Percentiles rank a stretch among this genome's conserved stretches.
Conservation (phyloP, 2,797 vertebrate species). For the Tarsius wallacei region DNA sequence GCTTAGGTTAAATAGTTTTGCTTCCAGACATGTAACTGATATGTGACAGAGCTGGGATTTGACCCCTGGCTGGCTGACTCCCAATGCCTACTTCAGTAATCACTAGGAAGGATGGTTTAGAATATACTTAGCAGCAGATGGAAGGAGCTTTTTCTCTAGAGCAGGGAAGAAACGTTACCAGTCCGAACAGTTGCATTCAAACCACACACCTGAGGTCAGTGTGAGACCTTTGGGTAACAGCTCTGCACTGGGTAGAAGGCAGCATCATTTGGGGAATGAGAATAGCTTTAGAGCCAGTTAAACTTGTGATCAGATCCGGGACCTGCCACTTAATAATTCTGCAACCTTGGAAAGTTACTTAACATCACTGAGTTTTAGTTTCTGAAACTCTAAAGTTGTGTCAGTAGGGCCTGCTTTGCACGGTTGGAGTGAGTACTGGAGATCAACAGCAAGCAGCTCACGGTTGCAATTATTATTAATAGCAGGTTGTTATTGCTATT, state of each 20-base stretch:
- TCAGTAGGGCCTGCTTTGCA: not conserved
- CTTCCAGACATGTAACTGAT: not conserved
- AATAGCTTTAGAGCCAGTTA: not conserved
- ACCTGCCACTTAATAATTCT: not conserved
- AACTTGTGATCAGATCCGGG: not conserved
- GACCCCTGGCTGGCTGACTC: not conserved
- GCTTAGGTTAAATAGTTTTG: not conserved
- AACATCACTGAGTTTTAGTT: not conserved
- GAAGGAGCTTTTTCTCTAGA: not conserved
- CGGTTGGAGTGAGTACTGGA: not conserved
- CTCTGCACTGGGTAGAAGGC: not conserved
- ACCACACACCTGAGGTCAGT: not conserved
- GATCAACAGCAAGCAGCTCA: not conserved
- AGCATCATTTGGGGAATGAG: not conserved
- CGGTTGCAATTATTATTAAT: not conserved
- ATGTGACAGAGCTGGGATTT: not conserved
- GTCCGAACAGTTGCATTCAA: not conserved
- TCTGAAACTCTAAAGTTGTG: not conserved
- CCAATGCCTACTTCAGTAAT: not conserved
- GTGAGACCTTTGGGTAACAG: not conserved
- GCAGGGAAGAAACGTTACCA: not conserved
- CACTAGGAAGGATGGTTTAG: not conserved
- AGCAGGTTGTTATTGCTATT: not conserved
- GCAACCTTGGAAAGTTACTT: not conserved
- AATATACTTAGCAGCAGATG: too few relatives aligned